A percentile compares a stretch with the other conserved stretches of the same genome.
phyloP scores from a whole-genome alignment of 2,888 invertebrate species.

The Lasioglossum villosulum region DNA sequence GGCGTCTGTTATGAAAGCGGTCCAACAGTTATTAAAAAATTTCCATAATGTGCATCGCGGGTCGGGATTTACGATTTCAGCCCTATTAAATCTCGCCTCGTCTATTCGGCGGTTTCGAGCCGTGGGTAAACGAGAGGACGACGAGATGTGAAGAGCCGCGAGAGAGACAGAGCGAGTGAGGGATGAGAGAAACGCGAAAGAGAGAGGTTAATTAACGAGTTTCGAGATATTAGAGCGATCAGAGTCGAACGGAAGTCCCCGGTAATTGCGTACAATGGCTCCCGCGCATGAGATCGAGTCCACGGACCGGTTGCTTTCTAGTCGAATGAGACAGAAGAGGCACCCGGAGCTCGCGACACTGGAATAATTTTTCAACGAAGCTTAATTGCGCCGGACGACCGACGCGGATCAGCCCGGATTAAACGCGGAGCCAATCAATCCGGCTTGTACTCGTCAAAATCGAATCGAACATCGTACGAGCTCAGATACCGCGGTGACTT shows the following conservation, averaged over 20 bases:
- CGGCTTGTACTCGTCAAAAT: slow-evolving; percentile 15
- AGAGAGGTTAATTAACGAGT: slow-evolving; percentile 23
- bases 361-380: slow-evolving; percentile 51
- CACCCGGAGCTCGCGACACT: slow-evolving; percentile 27
- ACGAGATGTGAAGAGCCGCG: neutral
- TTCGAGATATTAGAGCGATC: slow-evolving; percentile 13
- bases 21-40: slow-evolving; percentile 49
- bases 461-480: neutral
- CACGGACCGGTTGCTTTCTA: slow-evolving; percentile 8
- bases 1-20: slow-evolving; percentile 9
- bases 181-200: neutral
- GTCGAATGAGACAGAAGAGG: neutral
- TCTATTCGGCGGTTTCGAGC: neutral
- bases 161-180: neutral
- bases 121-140: neutral
- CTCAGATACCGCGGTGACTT: neutral
- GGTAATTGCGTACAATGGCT: slow-evolving; percentile 14
- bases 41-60: slow-evolving; percentile 40
- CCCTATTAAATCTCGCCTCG: slow-evolving; percentile 36
- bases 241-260: neutral
- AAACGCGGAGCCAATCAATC: slow-evolving; percentile 19
- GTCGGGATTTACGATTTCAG: slow-evolving; percentile 25
- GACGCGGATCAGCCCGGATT: slow-evolving; percentile 10
- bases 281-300: neutral
- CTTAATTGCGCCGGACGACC: slow-evolving; percentile 48